These are phyloP conservation scores for Thinocorus orbignyianus DNA, from an alignment of 2,113 vertebrate genomes.

Conservation along the genomic window DNA sequence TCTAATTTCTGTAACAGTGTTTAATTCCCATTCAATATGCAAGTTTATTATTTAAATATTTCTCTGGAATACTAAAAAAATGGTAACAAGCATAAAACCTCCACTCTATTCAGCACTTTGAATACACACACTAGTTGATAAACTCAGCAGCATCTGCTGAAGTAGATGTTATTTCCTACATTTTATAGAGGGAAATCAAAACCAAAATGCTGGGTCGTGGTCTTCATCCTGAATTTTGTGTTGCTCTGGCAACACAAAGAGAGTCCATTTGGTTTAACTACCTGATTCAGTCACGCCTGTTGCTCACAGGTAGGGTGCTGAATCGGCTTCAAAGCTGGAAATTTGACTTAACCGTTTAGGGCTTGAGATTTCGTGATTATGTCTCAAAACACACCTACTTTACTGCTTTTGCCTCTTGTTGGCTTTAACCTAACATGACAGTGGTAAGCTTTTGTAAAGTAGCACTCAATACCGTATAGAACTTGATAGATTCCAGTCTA, in stretches of 20 bases:
- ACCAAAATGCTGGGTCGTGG: neutral
- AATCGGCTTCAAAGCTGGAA: neutral
- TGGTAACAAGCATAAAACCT: neutral
- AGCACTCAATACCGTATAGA: neutral
- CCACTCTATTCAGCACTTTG: neutral
- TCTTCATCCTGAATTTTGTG: neutral
- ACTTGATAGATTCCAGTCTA: neutral
- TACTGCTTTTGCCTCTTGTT: neutral
- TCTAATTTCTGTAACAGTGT: neutral
- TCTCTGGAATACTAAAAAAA: neutral
- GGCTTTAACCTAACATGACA: neutral
- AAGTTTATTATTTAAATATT: neutral
- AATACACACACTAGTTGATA: neutral
- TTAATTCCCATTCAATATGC: neutral
- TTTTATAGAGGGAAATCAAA: neutral
- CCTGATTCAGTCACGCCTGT: neutral
- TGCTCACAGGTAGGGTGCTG: neutral
- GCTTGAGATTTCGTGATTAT: neutral
- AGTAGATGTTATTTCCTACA: neutral
- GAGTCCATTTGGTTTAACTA: neutral
- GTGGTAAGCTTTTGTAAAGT: neutral
- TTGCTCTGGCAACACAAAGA: constrained; percentile 7
- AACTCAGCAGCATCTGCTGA: neutral
- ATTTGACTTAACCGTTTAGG: neutral
- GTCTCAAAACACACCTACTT: neutral